Conservation (phyloP, 92 coral and sea anemone genomes). For the Actinernus sp. region DNA sequence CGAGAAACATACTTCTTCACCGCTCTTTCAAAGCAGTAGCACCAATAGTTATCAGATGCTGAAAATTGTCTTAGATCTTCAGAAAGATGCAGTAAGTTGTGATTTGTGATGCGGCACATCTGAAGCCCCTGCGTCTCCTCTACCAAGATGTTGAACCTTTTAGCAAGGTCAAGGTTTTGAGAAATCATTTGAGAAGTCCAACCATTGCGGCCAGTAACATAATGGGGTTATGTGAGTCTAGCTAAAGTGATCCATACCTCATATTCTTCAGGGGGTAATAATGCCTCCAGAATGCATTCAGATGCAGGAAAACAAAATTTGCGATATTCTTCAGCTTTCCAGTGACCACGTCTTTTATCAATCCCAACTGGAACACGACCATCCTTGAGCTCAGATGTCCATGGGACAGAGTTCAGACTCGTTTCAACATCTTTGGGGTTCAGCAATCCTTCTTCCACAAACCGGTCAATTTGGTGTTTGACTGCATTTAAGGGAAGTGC, state of each 20-base stretch:
- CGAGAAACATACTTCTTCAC: conserved; percentile 7
- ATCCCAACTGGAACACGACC: background rate
- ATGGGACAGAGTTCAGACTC: background rate
- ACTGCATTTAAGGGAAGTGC: background rate
- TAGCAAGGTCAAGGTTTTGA: background rate
- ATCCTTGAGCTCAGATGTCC: background rate
- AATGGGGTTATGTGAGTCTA: background rate
- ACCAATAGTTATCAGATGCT: conserved; percentile 17
- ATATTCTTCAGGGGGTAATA: background rate
- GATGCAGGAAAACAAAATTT: background rate
- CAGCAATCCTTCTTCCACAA: background rate
- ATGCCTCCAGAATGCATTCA: background rate
- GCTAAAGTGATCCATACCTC: background rate
- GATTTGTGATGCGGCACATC: conserved; percentile 19
- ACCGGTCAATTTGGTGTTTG: background rate
- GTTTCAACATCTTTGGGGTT: background rate
- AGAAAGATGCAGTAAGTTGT: conserved; percentile 21
- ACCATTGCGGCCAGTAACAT: conserved; percentile 7
- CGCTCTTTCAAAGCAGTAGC: conserved; percentile 18
- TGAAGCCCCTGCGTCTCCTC: conserved; percentile 11
- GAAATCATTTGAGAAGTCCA: conserved; percentile 5
- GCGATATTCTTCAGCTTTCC: background rate
- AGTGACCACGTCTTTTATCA: background rate
- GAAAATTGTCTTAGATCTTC: conserved; percentile 11
- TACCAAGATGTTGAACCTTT: conserved; percentile 14